Base-by-base conservation (phyloP, 2,888 invertebrate genomes). In the Globia sparganii region DNA sequence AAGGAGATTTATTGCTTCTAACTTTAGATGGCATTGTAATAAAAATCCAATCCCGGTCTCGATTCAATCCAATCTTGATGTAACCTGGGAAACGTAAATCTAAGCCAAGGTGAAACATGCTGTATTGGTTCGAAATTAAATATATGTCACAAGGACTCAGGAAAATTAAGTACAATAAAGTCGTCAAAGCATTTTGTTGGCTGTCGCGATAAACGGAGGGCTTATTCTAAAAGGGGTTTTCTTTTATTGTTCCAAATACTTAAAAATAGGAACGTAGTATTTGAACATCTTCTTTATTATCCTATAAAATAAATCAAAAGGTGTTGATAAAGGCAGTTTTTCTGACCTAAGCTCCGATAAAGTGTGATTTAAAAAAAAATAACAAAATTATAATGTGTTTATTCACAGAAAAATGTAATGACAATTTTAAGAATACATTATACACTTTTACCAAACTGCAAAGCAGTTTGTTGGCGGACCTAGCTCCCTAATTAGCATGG, bases 21-120 rank as follows among this genome's bases (percentile, higher is more conserved):
- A 28, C 1, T 53, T 34, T 43, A 28, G n/a, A 75, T 77, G 8
- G 18, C 40, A 40, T 40, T 9, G 21, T 28, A 9, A 31, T 79
- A 71, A 34, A 65, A 80, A 72, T 53, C 40, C 34, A 79, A 77
- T 61, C 13, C 59, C 15, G 25, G 8, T 70, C 40, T 28, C 25
- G 49, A 53, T 61, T 80, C 4, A 34, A 61, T 61, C 2, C 9
- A 43, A 43, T 25, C 25, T 72, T 53, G 61, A 72, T 61, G 0
- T 43, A 18, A 34, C 4, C 49, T 72, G 13, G 9, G 18, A 61
- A 59, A 34, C 28, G 9, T 53, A 15, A 15, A 34, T 13, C 15
- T 61, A 25, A 0, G 49, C 21, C 34, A 80, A 80, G 80, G 59
- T 53, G 40, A 49, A 18, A 11, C 21, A 13, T 15, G 15, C 25